Evolutionary conservation across 64 coral and sea anemone genomes (phyloP).

Genomic region (Montipora efflorescens): DNA sequence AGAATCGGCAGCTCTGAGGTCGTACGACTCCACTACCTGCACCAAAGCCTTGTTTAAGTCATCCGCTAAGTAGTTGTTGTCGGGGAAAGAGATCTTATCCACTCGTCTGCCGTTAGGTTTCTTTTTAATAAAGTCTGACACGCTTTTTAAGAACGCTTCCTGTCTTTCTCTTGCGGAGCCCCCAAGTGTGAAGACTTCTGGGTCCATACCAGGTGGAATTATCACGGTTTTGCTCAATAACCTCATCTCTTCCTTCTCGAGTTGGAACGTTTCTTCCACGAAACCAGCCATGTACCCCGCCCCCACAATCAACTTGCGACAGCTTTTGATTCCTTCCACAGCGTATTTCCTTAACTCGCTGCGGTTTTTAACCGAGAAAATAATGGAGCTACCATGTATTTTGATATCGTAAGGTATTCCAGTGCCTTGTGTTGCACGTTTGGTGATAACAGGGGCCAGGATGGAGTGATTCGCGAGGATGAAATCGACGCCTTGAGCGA

Average conservation of each 20-base stretch:
- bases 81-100: constrained; percentile 35
- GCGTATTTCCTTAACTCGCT: constrained; percentile 82
- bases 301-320: constrained; percentile 82
- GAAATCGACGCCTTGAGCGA: constrained; percentile 86
- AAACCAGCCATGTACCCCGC: constrained; percentile 73
- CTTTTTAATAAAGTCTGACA: constrained; percentile 63
- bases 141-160: constrained; percentile 74
- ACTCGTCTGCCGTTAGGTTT: constrained; percentile 81
- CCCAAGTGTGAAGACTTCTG: constrained; percentile 80
- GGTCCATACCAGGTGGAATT: constrained; percentile 91
- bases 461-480: constrained; percentile 94
- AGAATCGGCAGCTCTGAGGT: constrained; percentile 84
- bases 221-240: constrained; percentile 80
- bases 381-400: constrained; percentile 90
- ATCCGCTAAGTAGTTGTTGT: neutral
- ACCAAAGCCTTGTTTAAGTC: constrained; percentile 65
- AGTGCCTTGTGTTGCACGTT: constrained; percentile 73
- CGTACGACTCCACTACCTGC: constrained; percentile 74
- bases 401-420: constrained; percentile 79
- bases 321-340: constrained; percentile 79
- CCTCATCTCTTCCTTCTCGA: constrained; percentile 67
- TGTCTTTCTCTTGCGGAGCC: constrained; percentile 66
- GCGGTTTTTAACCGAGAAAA: constrained; percentile 86
- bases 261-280: constrained; percentile 65
- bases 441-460: constrained; percentile 84